Evolutionary conservation across 2,113 vertebrate genomes (phyloP).

Genomic region (Colaptes auratus): DNA sequence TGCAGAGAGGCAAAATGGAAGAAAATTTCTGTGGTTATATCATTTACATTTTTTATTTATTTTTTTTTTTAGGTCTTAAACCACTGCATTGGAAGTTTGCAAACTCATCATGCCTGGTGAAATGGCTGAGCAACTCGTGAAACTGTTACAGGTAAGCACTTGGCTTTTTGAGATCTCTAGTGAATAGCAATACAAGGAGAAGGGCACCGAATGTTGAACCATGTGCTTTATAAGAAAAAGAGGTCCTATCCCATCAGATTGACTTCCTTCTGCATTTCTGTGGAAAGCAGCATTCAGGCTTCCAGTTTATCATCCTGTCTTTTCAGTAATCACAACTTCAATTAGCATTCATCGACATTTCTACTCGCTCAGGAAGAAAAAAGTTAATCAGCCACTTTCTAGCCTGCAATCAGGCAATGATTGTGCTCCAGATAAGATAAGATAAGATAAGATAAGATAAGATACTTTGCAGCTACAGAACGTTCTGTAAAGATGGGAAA

Average conservation of each 20-base stretch:
- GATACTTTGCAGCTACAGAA: neutral
- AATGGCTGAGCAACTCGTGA: neutral
- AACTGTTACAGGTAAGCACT: neutral
- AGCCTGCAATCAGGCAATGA: slow-evolving; percentile 7
- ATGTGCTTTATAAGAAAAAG: neutral
- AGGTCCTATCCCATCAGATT: neutral
- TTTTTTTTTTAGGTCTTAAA: neutral
- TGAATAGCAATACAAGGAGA: neutral
- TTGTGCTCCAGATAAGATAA: slow-evolving; percentile 4
- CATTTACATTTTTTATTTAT: too few relatives aligned
- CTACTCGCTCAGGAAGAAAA: slow-evolving; percentile 4
- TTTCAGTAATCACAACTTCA: slow-evolving; percentile 4
- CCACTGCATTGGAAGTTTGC: neutral
- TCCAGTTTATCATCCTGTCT: neutral
- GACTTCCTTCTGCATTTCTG: neutral
- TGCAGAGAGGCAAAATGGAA: neutral
- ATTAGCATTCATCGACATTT: slow-evolving; percentile 21
- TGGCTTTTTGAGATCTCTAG: neutral
- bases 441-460: neutral
- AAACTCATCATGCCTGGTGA: neutral
- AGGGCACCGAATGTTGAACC: neutral
- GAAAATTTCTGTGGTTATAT: neutral
- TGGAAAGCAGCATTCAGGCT: neutral
- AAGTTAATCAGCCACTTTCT: slow-evolving; percentile 9
- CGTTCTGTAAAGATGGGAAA: neutral